Evolutionary conservation across 2,888 invertebrate genomes (phyloP).

Genomic region (Melinopterus prodromus): DNA sequence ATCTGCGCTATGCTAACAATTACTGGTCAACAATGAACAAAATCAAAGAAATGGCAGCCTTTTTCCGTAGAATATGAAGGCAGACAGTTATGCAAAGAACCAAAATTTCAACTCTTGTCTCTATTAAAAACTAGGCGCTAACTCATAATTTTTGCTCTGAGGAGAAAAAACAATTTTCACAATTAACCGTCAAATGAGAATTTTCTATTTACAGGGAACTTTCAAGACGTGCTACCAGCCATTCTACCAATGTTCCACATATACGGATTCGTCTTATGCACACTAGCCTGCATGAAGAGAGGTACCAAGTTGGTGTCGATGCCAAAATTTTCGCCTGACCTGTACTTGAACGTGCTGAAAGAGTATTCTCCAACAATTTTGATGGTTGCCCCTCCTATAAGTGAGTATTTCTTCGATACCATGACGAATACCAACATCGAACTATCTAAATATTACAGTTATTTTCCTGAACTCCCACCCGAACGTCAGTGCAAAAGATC

Average conservation of each 20-base stretch:
- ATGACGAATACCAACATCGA: neutral
- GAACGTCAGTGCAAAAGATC: constrained; percentile 65
- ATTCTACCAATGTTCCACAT: constrained; percentile 86
- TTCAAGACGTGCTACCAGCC: constrained; percentile 72
- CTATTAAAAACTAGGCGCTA: too few species aligned
- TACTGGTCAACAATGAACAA: too few species aligned
- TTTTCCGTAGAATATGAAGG: too few species aligned
- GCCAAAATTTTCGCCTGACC: constrained; percentile 77
- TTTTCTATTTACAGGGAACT: constrained; percentile 55
- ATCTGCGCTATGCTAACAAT: too few species aligned
- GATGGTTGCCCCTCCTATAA: constrained; percentile 84
- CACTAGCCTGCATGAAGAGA: constrained; percentile 65
- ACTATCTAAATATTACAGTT: constrained; percentile 58
- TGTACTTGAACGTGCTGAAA: constrained; percentile 71
- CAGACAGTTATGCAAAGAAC: too few species aligned
- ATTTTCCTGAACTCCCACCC: constrained; percentile 74
- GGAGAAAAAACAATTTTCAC: too few species aligned
- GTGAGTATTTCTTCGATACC: constrained; percentile 59
- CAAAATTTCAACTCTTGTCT: constrained; percentile 28
- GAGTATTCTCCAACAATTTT: constrained; percentile 71
- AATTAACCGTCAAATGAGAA: too few species aligned
- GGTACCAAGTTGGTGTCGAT: constrained; percentile 75
- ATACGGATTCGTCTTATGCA: constrained; percentile 74
- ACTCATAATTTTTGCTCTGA: neutral
- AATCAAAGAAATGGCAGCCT: too few species aligned